Base-by-base conservation (phyloP, 2,888 invertebrate genomes). In the Slavum lentiscoides region DNA sequence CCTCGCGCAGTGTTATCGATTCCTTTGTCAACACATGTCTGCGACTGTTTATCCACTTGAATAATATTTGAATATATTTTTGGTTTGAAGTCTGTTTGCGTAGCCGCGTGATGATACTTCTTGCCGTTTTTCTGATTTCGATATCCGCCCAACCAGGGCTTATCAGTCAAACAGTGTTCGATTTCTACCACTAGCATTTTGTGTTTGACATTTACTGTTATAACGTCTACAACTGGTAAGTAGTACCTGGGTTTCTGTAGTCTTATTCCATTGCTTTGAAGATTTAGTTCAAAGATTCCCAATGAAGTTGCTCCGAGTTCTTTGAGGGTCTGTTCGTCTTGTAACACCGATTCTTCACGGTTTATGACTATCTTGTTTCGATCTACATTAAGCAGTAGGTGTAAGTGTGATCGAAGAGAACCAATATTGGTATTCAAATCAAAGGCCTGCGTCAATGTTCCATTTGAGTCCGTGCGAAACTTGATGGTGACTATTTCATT, bases 141-240 rank as follows among this genome's bases (percentile, higher is more conserved):
- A 87, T 92, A 96, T 55, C 96, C 96, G 74, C 95, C 94, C 84
- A 92, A 87, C 87, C 91, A 93, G 0, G 94, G 93, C 85, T 95
- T 96, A 62, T 88, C 85, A 59, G 92, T 91, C 0, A 87, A 85
- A 61, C 88, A 87, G 84, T 90, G 89, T 84, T 89, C 89, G 83
- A 91, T 89, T 86, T 90, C 89, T 0, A 90, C 90, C 19, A 80
- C 58, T 0, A 74, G 30, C 55, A 6, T 19, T 37, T 87, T 87
- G 13, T 86, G 86, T 61, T 87, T 86, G 23, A 90, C 87, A 53
- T 86, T 86, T 1, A 90, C 90, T 1, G 89, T 90, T 30, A 90
- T 87, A 30, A 90, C 89, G 84, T 90, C 90, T n/a, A 85, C 82
- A 19, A 85, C 82, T 84, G 85, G 84, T 85, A 87, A 82, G 53